A percentile compares a stretch with the other conserved stretches of the same genome.
These are phyloP conservation scores for Gambusia holbrooki DNA, from an alignment of 2,113 vertebrate genomes.

Conservation along the genomic window DNA sequence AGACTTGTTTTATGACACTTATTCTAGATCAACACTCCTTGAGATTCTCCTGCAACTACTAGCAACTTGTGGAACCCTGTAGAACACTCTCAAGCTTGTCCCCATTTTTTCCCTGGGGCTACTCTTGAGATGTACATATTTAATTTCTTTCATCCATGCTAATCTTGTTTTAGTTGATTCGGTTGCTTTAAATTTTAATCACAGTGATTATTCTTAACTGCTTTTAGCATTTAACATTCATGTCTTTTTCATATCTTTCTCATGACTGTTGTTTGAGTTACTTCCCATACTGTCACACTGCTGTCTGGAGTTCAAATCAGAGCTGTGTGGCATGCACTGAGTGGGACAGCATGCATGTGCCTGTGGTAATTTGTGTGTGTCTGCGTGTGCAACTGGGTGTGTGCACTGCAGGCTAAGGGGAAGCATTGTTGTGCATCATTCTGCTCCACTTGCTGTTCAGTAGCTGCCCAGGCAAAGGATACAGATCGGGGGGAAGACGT, in stretches of 20 bases:
- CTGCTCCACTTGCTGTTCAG: conserved; percentile 79
- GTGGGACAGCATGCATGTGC: neutral
- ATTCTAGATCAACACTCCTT: neutral
- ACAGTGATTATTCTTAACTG: conserved; percentile 10
- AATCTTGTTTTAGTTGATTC: conserved; percentile 10
- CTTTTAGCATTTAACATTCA: neutral
- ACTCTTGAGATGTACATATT: conserved; percentile 5
- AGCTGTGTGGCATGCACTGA: conserved; percentile 20
- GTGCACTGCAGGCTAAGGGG: conserved; percentile 43
- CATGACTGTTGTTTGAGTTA: neutral
- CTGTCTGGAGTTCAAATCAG: neutral
- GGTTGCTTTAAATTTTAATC: conserved; percentile 8
- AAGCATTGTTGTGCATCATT: conserved; percentile 77
- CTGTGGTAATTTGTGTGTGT: conserved; percentile 16
- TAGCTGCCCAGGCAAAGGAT: conserved; percentile 45
- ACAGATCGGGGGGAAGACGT: conserved; percentile 31
- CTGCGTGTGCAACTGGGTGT: conserved; percentile 17
- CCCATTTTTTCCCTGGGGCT: neutral
- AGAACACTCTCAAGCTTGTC: neutral
- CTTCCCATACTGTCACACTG: neutral
- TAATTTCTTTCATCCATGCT: conserved; percentile 8
- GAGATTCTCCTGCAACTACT: neutral
- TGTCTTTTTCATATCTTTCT: neutral
- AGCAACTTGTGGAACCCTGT: neutral
- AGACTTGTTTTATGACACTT: neutral